A percentile compares a stretch with the other conserved stretches of the same genome.
Evolutionary conservation across 2,888 invertebrate genomes (phyloP).

Genomic region (Limnephilus lunatus): DNA sequence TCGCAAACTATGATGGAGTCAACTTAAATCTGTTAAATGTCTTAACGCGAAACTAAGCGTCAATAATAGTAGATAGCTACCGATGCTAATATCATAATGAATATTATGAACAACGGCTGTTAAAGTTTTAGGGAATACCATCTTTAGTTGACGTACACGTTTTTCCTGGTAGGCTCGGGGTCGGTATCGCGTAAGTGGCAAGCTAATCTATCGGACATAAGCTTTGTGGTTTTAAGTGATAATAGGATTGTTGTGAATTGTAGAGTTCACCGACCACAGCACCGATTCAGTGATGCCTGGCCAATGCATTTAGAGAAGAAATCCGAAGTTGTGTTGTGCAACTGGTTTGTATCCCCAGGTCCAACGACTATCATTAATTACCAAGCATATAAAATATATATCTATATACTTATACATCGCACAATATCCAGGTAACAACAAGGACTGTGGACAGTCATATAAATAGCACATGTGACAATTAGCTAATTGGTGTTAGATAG

Average conservation of each 20-base stretch:
- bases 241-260: background rate
- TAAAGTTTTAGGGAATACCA: background rate
- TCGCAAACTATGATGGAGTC: background rate
- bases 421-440: background rate
- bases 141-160: background rate
- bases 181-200: too few relatives aligned
- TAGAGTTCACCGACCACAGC: background rate
- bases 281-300: background rate
- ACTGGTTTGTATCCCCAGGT: background rate
- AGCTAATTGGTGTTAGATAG: background rate
- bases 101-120: background rate
- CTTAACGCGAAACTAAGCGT: background rate
- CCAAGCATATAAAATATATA: background rate
- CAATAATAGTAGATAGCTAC: background rate
- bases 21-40: background rate
- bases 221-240: background rate
- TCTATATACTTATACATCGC: background rate
- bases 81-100: background rate
- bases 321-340: background rate
- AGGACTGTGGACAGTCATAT: background rate
- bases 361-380: background rate
- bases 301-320: background rate
- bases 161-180: background rate
- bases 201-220: background rate
- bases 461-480: background rate